phyloP scores from a whole-genome alignment of 2,888 invertebrate species.

The Cepaea hortensis region DNA sequence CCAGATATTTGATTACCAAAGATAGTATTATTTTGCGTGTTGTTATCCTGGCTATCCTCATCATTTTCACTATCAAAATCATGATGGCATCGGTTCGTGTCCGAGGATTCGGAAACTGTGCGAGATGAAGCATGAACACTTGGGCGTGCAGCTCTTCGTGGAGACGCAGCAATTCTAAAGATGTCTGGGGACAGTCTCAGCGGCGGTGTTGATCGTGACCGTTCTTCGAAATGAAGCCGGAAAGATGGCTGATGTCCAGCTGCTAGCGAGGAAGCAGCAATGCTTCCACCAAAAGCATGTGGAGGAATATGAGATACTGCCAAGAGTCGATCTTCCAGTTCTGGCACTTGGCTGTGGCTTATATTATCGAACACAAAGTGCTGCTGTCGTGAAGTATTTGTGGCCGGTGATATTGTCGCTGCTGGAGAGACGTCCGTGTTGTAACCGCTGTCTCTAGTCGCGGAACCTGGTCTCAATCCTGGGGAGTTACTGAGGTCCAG shows the following conservation, averaged over 20 bases:
- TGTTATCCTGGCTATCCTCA: not conserved
- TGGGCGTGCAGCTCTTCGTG: not conserved
- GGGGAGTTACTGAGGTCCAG: constrained; percentile 31
- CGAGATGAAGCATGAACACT: not conserved
- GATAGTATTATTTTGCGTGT: not conserved
- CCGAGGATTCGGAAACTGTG: constrained; percentile 30
- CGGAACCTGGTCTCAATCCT: constrained; percentile 14
- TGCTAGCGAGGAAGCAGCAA: not conserved
- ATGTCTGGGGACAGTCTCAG: constrained; percentile 37
- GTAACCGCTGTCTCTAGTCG: constrained; percentile 66
- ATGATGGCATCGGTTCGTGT: constrained; percentile 25
- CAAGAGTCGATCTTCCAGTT: not conserved
- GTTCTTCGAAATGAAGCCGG: not conserved
- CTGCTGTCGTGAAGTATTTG: constrained; percentile 34
- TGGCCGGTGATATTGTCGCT: constrained; percentile 48
- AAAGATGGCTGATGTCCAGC: not conserved
- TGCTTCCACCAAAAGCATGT: too few species aligned
- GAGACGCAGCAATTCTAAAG: constrained; percentile 9
- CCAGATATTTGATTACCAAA: not conserved
- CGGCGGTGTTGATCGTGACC: constrained; percentile 15
- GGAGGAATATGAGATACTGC: not conserved
- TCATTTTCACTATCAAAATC: constrained; percentile 40
- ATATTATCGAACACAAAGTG: constrained; percentile 61
- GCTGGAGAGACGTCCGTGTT: constrained; percentile 67
- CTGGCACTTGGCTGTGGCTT: not conserved